Evolutionary conservation across 2,113 vertebrate genomes (phyloP).

Genomic region (Toxotes jaculatrix): DNA sequence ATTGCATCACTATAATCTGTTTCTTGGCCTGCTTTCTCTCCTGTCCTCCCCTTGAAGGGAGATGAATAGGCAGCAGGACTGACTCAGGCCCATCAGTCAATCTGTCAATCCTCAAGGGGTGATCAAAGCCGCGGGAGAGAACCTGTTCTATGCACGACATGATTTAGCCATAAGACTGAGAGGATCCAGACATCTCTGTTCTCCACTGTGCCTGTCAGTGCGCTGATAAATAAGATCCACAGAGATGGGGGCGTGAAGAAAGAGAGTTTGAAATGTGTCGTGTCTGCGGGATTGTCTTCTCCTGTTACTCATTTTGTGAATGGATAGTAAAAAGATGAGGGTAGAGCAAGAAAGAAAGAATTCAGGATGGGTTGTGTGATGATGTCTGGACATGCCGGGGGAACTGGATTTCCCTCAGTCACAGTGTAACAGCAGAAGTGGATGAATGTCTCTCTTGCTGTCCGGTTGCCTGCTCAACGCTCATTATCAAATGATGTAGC

Average conservation of each 20-base stretch:
- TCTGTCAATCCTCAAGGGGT: conserved; percentile 42
- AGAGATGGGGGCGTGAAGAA: conserved; percentile 6
- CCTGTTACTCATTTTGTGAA: conserved; percentile 31
- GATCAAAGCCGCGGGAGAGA: conserved; percentile 66
- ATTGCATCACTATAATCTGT: conserved; percentile 20
- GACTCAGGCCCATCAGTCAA: conserved; percentile 56
- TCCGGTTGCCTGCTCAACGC: conserved; percentile 26
- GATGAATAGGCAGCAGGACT: conserved; percentile 36
- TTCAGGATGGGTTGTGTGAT: conserved; percentile 1
- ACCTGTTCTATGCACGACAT: conserved; percentile 44
- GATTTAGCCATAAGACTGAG: conserved; percentile 67
- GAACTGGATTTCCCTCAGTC: conserved; percentile 35
- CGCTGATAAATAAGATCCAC: conserved; percentile 56
- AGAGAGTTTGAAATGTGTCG: conserved; percentile 31
- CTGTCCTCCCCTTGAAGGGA: conserved; percentile 21
- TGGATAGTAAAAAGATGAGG: conserved; percentile 6
- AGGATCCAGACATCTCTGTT: conserved; percentile 55
- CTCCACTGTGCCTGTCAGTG: conserved; percentile 41
- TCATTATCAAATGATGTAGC: conserved; percentile 40
- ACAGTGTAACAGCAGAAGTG: conserved; percentile 18
- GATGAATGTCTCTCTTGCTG: conserved; percentile 25
- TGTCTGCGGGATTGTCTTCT: conserved; percentile 23
- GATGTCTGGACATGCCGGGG: conserved; percentile 26
- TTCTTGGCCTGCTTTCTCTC: conserved; percentile 12
- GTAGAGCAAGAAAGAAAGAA: conserved; percentile 8